Evolutionary conservation across 2,888 invertebrate genomes (phyloP).

Genomic region (Plebejus anna): DNA sequence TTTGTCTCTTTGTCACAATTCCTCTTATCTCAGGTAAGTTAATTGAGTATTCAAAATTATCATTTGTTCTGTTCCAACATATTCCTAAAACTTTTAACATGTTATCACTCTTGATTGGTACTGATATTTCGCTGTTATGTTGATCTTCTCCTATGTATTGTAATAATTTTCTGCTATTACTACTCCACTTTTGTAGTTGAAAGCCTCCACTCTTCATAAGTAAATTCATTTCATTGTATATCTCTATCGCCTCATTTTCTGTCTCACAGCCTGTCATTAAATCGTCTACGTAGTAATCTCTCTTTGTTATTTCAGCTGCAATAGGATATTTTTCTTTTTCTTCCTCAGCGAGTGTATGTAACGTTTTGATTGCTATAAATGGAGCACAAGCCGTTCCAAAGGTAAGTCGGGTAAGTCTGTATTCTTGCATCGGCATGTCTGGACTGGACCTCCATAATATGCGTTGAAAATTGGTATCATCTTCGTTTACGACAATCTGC

Average conservation of each 20-base stretch:
- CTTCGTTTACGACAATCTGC: too few species aligned
- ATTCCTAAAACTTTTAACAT: constrained; percentile 41
- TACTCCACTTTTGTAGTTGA: constrained; percentile 43
- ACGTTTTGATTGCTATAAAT: not conserved
- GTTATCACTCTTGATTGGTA: constrained; percentile 34
- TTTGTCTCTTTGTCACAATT: constrained; percentile 38
- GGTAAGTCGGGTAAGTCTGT: too few species aligned
- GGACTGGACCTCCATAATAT: too few species aligned
- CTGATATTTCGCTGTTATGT: constrained; percentile 8
- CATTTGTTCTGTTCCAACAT: constrained; percentile 39
- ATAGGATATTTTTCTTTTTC: not conserved
- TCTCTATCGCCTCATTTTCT: constrained; percentile 35
- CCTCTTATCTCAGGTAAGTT: constrained; percentile 32
- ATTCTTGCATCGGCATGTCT: too few species aligned
- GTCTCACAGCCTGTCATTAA: constrained; percentile 34
- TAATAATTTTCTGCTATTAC: constrained; percentile 37
- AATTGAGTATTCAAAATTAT: constrained; percentile 38
- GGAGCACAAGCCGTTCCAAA: too few species aligned
- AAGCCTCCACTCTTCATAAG: constrained; percentile 41
- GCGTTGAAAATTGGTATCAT: too few species aligned
- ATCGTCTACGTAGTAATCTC: constrained; percentile 6
- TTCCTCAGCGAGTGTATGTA: constrained; percentile 34
- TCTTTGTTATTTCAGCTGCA: constrained; percentile 1
- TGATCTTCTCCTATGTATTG: constrained; percentile 34
- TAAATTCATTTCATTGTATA: constrained; percentile 38